A percentile compares a stretch with the other conserved stretches of the same genome.
Evolutionary conservation across 2,888 invertebrate genomes (phyloP).

Genomic region (Conus canariensis): DNA sequence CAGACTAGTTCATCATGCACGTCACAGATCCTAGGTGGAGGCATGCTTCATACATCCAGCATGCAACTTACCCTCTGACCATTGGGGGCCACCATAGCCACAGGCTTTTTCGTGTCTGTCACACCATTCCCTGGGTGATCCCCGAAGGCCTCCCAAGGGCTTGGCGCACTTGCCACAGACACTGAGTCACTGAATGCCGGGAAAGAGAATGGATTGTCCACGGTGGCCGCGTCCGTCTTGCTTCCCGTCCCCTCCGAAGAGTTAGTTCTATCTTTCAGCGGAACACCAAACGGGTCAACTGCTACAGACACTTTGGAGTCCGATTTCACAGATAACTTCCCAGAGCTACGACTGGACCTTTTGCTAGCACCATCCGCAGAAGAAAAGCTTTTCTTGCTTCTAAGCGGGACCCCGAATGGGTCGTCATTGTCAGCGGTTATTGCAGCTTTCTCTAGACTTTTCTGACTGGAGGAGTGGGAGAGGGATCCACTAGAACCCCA

Average conservation of each 20-base stretch:
- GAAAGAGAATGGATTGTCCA: conserved; percentile 14
- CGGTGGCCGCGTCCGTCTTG: not conserved
- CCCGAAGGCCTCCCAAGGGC: conserved; percentile 32
- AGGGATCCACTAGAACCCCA: not conserved
- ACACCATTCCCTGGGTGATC: conserved; percentile 25
- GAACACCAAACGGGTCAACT: conserved; percentile 35
- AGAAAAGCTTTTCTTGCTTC: conserved; percentile 35
- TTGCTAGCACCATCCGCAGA: conserved; percentile 28
- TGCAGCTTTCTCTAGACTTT: conserved; percentile 9
- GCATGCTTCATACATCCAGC: not conserved
- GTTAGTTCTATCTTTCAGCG: conserved; percentile 32
- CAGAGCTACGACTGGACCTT: conserved; percentile 30
- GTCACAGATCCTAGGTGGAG: not conserved
- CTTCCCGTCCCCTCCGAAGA: not conserved
- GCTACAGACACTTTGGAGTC: conserved; percentile 24
- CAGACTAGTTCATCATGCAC: not conserved
- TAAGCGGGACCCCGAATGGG: conserved; percentile 36
- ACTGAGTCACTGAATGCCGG: not conserved
- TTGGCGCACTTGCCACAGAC: not conserved
- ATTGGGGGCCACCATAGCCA: conserved; percentile 2
- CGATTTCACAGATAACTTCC: not conserved
- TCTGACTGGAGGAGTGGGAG: conserved; percentile 26
- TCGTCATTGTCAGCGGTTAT: conserved; percentile 1
- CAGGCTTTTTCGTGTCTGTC: conserved; percentile 7
- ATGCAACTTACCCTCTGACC: conserved; percentile 33